Evolutionary conservation across 2,888 invertebrate species (phyloP).

Genomic region (Agrotis segetum): DNA sequence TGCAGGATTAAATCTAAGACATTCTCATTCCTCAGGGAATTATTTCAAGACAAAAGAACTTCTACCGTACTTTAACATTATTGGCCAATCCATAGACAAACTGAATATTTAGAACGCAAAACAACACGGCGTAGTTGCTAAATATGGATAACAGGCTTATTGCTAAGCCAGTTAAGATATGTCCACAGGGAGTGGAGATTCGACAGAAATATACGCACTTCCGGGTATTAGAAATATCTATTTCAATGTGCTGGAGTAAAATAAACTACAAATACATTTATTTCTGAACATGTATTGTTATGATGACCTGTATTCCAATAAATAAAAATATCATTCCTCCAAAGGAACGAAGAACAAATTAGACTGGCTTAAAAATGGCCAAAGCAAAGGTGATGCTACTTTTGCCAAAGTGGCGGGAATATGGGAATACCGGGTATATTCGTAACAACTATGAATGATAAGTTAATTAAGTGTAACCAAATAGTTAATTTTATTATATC

Average conservation of each 20-base stretch:
- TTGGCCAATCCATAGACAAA: neutral
- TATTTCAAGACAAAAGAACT: neutral
- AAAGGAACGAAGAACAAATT: too few species aligned
- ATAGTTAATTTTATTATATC: conserved; percentile 31
- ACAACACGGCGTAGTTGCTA: conserved; percentile 23
- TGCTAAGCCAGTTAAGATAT: conserved; percentile 24
- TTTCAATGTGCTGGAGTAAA: neutral
- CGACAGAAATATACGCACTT: conserved; percentile 36
- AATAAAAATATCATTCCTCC: too few species aligned
- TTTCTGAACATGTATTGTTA: neutral
- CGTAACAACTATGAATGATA: neutral
- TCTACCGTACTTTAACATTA: neutral
- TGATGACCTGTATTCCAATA: neutral
- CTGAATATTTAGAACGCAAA: conserved; percentile 28
- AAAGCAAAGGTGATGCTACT: too few species aligned
- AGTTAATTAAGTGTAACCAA: conserved; percentile 26
- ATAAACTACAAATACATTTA: conserved; percentile 9
- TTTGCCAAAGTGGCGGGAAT: too few species aligned
- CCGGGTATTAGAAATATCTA: conserved; percentile 26
- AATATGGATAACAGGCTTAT: conserved; percentile 32
- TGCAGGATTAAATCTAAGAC: neutral
- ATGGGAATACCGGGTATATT: too few species aligned
- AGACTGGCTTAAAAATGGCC: too few species aligned
- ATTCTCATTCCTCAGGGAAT: neutral
- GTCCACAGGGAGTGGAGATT: conserved; percentile 26